These are phyloP conservation scores for Macrophya annulata DNA, from an alignment of 2,888 invertebrate genomes.

Conservation along the genomic window DNA sequence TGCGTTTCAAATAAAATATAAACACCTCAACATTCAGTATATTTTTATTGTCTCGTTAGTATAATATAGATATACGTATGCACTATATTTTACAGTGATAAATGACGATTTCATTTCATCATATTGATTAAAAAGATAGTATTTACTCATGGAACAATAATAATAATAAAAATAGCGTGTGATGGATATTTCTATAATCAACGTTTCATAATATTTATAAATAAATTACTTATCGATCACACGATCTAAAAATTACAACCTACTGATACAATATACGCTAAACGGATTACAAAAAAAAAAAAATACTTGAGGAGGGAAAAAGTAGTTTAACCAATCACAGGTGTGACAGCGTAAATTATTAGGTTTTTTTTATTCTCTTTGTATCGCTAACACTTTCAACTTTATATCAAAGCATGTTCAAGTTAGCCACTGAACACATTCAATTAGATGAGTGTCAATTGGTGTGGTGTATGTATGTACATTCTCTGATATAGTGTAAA, in stretches of 20 bases:
- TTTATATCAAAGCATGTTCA: background rate
- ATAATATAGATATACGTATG: slow-evolving; percentile 64
- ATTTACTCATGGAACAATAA: slow-evolving; percentile 37
- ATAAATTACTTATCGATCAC: slow-evolving; percentile 56
- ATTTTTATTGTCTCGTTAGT: slow-evolving; percentile 78
- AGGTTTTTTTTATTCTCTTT: background rate
- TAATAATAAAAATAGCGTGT: slow-evolving; percentile 35
- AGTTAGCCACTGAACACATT: background rate
- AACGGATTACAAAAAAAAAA: slow-evolving; percentile 27
- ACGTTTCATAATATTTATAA: slow-evolving; percentile 57
- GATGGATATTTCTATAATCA: slow-evolving; percentile 43
- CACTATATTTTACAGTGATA: slow-evolving; percentile 71
- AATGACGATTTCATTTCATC: slow-evolving; percentile 66
- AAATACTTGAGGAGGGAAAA: background rate
- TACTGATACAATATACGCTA: slow-evolving; percentile 48
- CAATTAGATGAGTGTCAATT: background rate
- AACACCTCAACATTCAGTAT: slow-evolving; percentile 73
- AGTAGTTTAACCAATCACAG: slow-evolving; percentile 23
- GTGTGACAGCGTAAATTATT: slow-evolving; percentile 30
- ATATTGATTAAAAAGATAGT: slow-evolving; percentile 25
- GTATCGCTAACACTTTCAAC: background rate
- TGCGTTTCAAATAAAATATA: background rate
- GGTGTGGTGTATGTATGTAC: background rate
- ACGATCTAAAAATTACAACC: slow-evolving; percentile 47
- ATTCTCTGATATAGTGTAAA: background rate